Base-by-base conservation (phyloP, 2,113 vertebrate genomes). In the Anseranas semipalmata region DNA sequence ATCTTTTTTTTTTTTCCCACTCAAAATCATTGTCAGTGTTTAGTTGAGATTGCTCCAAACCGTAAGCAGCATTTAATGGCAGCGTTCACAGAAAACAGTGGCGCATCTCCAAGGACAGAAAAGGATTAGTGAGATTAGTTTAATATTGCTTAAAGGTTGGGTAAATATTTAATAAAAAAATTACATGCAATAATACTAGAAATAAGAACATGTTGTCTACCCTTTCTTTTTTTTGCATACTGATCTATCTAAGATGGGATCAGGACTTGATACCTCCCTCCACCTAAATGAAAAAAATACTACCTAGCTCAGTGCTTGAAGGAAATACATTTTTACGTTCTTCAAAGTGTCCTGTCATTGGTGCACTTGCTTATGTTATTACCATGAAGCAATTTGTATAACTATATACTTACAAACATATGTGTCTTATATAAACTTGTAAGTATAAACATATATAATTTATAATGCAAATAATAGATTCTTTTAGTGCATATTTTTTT, bases 1-100 rank as follows among this genome's bases (percentile, higher is more conserved):
- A 1, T 65, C 4, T 25, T 18, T 52, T 59, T 53, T 56, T 55
- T 46, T 24, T 19, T 24, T 12, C 6, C 72, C 0, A 0, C 32
- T 62, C 8, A 13, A 46, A 62, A 75, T 32, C 1, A 2, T 37
- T 58, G 35, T 41, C 55, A 84, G 50, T 43, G 25, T 79, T 79
- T 52, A 74, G 33, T 35, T 81, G 33, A 81, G 62, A 65, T 81
- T 86, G 63, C n/a, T 37, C 28, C 39, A 91, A 71, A 76, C 21
- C 30, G n/a, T 46, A 32, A 79, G 16, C 43, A 48, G 27, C 20
- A 76, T 43, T 59, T 50, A 71, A 80, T 43, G 56, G 8, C 20
- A 74, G 6, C 5, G 3, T 63, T 63, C 28, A 33, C 24, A 59
- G n/a, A 41, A 84, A 53, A 71, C 70, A 71, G 18, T 55, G 30